Evolutionary conservation across 2,797 vertebrate species (phyloP), one percentile per base, ranked within the genome.

Genomic region (Onychomys leucogaster): DNA sequence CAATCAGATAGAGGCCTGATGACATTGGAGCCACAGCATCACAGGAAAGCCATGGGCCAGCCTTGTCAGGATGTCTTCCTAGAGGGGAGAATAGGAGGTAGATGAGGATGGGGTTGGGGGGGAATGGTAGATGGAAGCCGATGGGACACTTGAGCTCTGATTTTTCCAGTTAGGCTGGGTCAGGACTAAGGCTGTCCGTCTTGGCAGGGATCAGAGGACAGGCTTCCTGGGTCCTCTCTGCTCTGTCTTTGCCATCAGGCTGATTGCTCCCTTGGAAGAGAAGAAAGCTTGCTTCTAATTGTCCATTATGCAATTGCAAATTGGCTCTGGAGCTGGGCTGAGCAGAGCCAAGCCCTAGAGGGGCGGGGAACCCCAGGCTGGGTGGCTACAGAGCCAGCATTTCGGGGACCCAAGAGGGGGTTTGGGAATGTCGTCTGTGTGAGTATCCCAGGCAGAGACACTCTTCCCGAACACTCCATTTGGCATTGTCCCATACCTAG

Each of bases 231-330:
- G 37, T 77, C 76, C 69, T 63, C 25, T 43, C 41, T 34, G 34
- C 83, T 75, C 5, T 69, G 34, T 91, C 88, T 13, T 4, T 86
- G 75, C 69, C 63, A 81, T 83, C 59, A 88, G 32, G n/a, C 84
- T 57, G 10, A 73, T 57, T n/a, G 63, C 32, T 93, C 69, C n/a
- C 63, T 76, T 84, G 49, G 52, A 93, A 80, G 89, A 92, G 82
- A 78, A 96, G 97, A 95, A 96, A 96, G 73, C 57, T 82, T 87
- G 81, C 92, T 90, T 85, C 37, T 89, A 61, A 82, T 94, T 91
- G 81, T 90, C 91, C 92, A 95, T 97, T 97, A 96, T 96, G 96
- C 85, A 91, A 57, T 59, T 85, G 88, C 55, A 89, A 65, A 78
- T 94, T 95, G 95, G 81, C 91, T 97, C 55, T 71, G 57, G 71